Evolutionary conservation across 1,140 invertebrate species (phyloP), one percentile per base, ranked within the genome.

Genomic region (Drosophila eugracilis): DNA sequence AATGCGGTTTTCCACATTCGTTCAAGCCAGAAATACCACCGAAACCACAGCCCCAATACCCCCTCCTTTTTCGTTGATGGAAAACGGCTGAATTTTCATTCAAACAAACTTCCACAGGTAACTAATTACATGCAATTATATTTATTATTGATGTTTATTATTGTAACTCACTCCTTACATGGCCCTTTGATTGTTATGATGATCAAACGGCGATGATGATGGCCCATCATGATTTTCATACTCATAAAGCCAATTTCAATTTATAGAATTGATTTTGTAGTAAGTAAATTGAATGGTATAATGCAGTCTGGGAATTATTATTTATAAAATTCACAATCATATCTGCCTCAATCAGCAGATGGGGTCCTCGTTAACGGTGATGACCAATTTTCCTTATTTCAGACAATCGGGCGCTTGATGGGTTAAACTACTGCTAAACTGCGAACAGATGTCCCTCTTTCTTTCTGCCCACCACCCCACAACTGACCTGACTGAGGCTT

Each of bases 101-200:
- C 49, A 58, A 53, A 62, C 39, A 67, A 69, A 76, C 72, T 73
- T n/a, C n/a, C n/a, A n/a, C n/a, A 66, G 76, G 66, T 80, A 73
- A 80, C 81, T 86, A 81, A 81, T 86, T 74, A 76, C 81, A 86
- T 80, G 76, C 80, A 85, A 86, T 85, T 85, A 85, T 86, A 86
- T 85, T 86, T 85, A 85, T 86, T 81, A 81, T 86, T 86, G 80
- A 85, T 85, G 80, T 85, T 85, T 85, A 85, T 85, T 85, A 47
- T 77, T 77, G 65, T 74, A 67, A 54, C 19, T 42, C 54, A 71
- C 63, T 54, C 41, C 22, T 32, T 12, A 63, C 42, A 72, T n/a
- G 59, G 21, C 60, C 14, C 10, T 42, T 44, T 69, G 65, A 44
- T 53, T 52, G 47, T 53, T 34, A 54, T 44, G 15, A 52, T 53